These are phyloP conservation scores for Suncus etruscus DNA, from an alignment of 2,113 vertebrate species.

Conservation along the genomic window DNA sequence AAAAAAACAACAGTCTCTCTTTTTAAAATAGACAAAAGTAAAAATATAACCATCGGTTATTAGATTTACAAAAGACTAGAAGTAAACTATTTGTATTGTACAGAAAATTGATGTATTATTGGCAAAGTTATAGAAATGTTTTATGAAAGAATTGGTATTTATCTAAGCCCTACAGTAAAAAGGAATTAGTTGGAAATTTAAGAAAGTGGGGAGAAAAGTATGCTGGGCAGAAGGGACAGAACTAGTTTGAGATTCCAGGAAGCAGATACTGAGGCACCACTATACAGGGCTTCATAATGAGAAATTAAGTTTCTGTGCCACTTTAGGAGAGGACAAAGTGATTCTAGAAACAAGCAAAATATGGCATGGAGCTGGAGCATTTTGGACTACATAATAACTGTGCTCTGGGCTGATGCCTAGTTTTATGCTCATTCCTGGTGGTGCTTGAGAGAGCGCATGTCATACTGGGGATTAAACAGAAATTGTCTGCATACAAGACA, in stretches of 20 bases:
- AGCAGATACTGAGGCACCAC: no score
- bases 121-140: not conserved
- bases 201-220: not conserved
- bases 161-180: not conserved
- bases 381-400: no score
- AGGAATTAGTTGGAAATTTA: not conserved
- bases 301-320: no score
- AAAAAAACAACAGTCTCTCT: not conserved
- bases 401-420: no score
- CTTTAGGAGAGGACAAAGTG: not conserved
- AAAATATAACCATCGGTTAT: not conserved
- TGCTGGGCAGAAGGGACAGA: not conserved
- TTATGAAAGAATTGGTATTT: not conserved
- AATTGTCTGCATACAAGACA: no score
- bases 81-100: not conserved
- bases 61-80: constrained; percentile 1
- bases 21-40: constrained; percentile 4
- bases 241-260: not conserved
- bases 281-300: not conserved
- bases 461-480: no score
- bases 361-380: no score
- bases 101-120: not conserved
- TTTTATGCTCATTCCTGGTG: no score
- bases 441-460: no score
- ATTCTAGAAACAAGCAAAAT: no score